Evolutionary conservation across 2,888 invertebrate species (phyloP), one percentile per base, ranked within the genome.

Genomic region (Nephrotoma flavescens): DNA sequence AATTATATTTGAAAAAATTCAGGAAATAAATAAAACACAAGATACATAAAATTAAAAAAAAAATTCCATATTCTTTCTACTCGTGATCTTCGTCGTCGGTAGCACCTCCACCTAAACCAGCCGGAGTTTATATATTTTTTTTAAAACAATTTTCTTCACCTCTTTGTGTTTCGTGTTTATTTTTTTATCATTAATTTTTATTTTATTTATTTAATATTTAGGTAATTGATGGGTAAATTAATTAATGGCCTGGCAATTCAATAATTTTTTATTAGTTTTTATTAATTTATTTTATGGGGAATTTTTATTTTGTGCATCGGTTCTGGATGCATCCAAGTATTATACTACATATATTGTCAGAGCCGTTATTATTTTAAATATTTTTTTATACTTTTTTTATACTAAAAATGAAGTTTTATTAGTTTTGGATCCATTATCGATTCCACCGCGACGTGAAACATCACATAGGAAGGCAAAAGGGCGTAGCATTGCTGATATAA

Each of bases 381-480:
- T 84, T 41, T 84, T 42, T 84, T 42, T 84, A 42, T 84, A 84
- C 42, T 42, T 15, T 31, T 84, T 41, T 84, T 42, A 42, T 84
- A 84, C 42, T 84, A 42, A 84, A n/a, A 84, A 84, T 41, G 42
- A 84, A 84, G 84, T 84, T 84, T 84, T 42, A 84, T 84, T 84
- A 84, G 84, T 84, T 84, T 42, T 42, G 84, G 92, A 92, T 90
- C 91, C 92, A 87, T 89, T 91, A 88, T 90, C 90, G 88, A 88
- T 92, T 88, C 92, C 93, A 87, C 94, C 94, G 42, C 92, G 94
- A 88, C 92, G 95, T 87, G 94, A 95, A 90, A 93, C 93, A 87
- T 93, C 93, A 85, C 93, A 93, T 89, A 92, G 95, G 87, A 95
- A 94, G 90, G 95, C 95, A 84, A 95, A 95, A 90, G 94, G 95